Evolutionary conservation across 2,797 vertebrate genomes (phyloP).

Genomic region (Telmatherina bonti): DNA sequence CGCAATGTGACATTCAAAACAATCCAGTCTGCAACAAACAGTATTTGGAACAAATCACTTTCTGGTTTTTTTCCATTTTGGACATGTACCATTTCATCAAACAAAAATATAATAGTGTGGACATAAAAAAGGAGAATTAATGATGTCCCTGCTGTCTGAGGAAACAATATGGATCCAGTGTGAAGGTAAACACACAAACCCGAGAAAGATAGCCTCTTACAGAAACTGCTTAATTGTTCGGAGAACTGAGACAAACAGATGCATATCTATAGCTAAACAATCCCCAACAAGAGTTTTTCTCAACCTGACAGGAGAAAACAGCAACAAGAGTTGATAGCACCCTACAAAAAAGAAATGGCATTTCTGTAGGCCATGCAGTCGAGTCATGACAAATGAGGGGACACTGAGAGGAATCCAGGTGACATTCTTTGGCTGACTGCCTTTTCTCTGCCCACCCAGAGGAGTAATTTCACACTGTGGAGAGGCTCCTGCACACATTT

Average conservation of each 20-base stretch:
- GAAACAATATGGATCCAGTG: neutral
- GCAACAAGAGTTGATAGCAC: slow-evolving; percentile 58
- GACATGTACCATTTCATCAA: neutral
- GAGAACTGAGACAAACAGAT: slow-evolving; percentile 9
- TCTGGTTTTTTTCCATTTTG: slow-evolving; percentile 1
- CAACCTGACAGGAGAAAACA: too few relatives aligned
- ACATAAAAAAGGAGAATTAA: slow-evolving; percentile 12
- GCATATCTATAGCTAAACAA: slow-evolving; percentile 36
- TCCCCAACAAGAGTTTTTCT: too few relatives aligned
- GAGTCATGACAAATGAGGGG: slow-evolving; percentile 72
- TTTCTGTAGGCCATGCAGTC: slow-evolving; percentile 44
- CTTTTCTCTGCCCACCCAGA: slow-evolving; percentile 74
- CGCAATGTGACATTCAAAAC: slow-evolving; percentile 67
- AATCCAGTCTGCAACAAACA: slow-evolving; percentile 35
- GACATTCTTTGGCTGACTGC: slow-evolving; percentile 75
- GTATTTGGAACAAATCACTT: neutral
- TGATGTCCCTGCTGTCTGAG: neutral
- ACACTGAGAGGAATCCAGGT: slow-evolving; percentile 69
- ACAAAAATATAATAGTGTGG: neutral
- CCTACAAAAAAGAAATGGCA: slow-evolving; percentile 25
- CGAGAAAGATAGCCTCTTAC: slow-evolving; percentile 3
- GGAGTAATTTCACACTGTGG: slow-evolving; percentile 75
- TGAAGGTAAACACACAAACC: slow-evolving; percentile 14
- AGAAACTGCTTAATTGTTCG: slow-evolving; percentile 19
- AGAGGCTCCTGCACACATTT: slow-evolving; percentile 70